Base-by-base conservation (phyloP, 2,113 vertebrate species). In the Ctenodactylus gundi region DNA sequence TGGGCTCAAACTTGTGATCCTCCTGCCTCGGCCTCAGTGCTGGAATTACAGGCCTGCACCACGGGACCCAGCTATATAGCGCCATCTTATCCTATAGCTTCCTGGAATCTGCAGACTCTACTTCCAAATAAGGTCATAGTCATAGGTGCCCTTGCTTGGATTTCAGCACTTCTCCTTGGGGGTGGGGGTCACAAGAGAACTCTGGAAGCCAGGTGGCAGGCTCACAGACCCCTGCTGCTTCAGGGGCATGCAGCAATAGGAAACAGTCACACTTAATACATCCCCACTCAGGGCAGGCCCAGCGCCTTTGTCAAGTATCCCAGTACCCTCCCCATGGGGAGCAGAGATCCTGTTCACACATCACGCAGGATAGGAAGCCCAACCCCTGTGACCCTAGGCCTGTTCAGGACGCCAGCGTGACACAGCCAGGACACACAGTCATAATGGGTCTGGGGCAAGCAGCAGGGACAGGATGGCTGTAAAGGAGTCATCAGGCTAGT, bases 281-380 rank as follows among this genome's bases (percentile, higher is more conserved):
- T 18, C 83, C 58, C 27, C 27, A 21, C 15, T 1, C 10, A 36
- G 29, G 13, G 25, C 25, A 3, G 6, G 1, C 2, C n/a, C 41
- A 34, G 46, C 44, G 23, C 4, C 0, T 15, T n/a, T n/a, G n/a
- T n/a, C n/a, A n/a, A n/a, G n/a, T n/a, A n/a, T n/a, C n/a, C n/a
- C n/a, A n/a, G n/a, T n/a, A n/a, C n/a, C n/a, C n/a, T n/a, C n/a
- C n/a, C n/a, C n/a, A n/a, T n/a, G 29, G 25, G 29, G 34, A 36
- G n/a, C 14, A 4, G 41, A 49, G n/a, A 25, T 15, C 46, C 8
- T 0, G 0, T 7, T 10, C n/a, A n/a, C n/a, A n/a, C n/a, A n/a
- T n/a, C n/a, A 1, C 21, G 36, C 1, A 3, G 11, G 49, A 14
- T 46, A 23, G 57, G 39, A 7, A 31, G 36, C 20, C 41, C 10